Evolutionary conservation across 2,888 invertebrate genomes (phyloP).

Genomic region (Ormyrus thymus): DNA sequence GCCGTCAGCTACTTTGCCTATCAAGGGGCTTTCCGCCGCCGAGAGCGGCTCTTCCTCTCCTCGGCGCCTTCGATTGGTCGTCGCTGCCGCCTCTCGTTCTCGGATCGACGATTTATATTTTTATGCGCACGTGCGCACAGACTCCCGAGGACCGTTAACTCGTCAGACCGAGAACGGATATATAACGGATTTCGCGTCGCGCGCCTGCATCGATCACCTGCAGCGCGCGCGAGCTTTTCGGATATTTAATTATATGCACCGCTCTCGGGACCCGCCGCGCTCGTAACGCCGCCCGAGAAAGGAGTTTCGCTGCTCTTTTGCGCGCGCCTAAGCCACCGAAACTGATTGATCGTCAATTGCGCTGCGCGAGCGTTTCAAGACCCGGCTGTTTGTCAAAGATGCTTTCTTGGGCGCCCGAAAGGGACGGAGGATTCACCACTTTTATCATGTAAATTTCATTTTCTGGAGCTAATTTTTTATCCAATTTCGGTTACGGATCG

Average conservation of each 20-base stretch:
- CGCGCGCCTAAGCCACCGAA: slow-evolving; percentile 1
- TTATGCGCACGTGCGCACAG: slow-evolving; percentile 4
- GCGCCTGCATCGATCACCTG: slow-evolving; percentile 39
- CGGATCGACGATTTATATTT: slow-evolving; percentile 30
- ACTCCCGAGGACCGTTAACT: slow-evolving; percentile 40
- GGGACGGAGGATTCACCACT: slow-evolving; percentile 4
- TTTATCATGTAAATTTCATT: slow-evolving; percentile 32
- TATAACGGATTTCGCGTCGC: slow-evolving; percentile 46
- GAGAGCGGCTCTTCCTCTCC: neutral
- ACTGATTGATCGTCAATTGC: slow-evolving; percentile 34
- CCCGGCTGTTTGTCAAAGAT: slow-evolving; percentile 22
- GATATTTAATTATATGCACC: slow-evolving; percentile 45
- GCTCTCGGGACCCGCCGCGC: neutral
- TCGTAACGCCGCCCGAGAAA: neutral
- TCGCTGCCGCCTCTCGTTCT: neutral
- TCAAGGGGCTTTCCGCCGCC: slow-evolving; percentile 54
- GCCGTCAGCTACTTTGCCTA: slow-evolving; percentile 65
- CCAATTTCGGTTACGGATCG: slow-evolving; percentile 6
- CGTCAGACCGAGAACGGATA: slow-evolving; percentile 4
- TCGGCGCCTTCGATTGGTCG: slow-evolving; percentile 9
- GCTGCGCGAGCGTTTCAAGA: neutral
- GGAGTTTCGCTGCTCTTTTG: slow-evolving; percentile 24
- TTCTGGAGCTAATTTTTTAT: slow-evolving; percentile 20
- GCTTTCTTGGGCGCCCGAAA: neutral
- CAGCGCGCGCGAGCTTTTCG: slow-evolving; percentile 28